Evolutionary conservation across 23 tunicate species (phyloP), one percentile per base, ranked within the genome.

Genomic region (Diplosoma virens): DNA sequence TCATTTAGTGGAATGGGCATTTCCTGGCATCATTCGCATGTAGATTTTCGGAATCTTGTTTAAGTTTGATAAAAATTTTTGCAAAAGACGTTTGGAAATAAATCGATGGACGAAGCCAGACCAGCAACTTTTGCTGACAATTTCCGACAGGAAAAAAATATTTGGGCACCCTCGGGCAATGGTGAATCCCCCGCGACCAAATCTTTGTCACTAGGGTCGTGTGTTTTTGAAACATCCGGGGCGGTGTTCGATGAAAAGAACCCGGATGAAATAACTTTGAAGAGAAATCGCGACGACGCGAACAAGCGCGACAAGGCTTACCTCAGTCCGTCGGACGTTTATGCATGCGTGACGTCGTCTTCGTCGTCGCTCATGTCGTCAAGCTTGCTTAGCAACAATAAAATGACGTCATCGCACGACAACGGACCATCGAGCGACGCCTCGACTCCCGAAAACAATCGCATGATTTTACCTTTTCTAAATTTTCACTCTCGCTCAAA

Each of bases 371-470:
- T 76, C 25, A 33, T 23, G 28, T 76, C 81, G 9, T 76, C 81
- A 1, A 76, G 50, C 23, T 18, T 18, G 16, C 5, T 34, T 17
- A 33, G 81, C 30, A 47, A 58, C 30, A 52, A 58, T 4, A 18
- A 14, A 29, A 32, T 58, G 48, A 76, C 81, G 47, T 76, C 81
- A 56, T 76, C 81, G 18, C 68, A 58, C 21, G 68, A 76, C 50
- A 76, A 76, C 29, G 67, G 68, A 47, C 78, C 59, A 6, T 72
- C 78, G 17, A 72, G 60, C 23, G 78, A 72, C 35, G 17, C 28
- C 3, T 72, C 78, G 34, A 47, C 61, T 2, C 61, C 78, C 14
- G 78, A 72, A 17, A 34, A 17, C 37, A 72, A 26, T 22, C 33
- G 47, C 9, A 72, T 47, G 17, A 29, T 22, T 6, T 72, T 47